phyloP scores from a whole-genome alignment of 2,888 invertebrate genomes.

The Capitulum mitella region DNA sequence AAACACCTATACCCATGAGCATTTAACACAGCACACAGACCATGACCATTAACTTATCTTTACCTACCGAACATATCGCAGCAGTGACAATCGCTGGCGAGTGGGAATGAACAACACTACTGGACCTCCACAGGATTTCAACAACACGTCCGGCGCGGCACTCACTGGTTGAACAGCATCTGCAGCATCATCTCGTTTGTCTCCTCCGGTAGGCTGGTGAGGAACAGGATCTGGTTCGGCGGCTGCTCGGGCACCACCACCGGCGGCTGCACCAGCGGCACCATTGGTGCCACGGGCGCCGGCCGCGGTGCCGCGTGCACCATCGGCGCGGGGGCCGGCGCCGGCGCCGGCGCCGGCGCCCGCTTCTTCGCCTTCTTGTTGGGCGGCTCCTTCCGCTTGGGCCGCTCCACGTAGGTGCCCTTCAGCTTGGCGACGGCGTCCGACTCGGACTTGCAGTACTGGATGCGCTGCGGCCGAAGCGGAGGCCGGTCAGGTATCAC shows the following conservation, averaged over 20 bases:
- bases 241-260: conserved; percentile 67
- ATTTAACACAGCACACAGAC: too few relatives aligned
- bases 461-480: conserved; percentile 67
- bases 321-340: conserved; percentile 57
- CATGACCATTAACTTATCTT: too few relatives aligned
- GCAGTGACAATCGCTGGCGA: too few relatives aligned
- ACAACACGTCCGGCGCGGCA: conserved; percentile 40
- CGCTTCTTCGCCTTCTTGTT: conserved; percentile 57
- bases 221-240: conserved; percentile 98
- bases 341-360: conserved; percentile 50
- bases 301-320: conserved; percentile 14
- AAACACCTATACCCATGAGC: too few relatives aligned
- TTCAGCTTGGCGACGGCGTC: conserved; percentile 95
- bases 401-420: conserved; percentile 91
- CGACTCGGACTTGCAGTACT: conserved; percentile 88
- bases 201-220: conserved; percentile 96
- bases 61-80: too few relatives aligned
- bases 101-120: too few relatives aligned
- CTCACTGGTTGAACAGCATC: conserved; percentile 93
- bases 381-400: conserved; percentile 66
- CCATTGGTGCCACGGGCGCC: neutral
- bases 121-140: too few relatives aligned
- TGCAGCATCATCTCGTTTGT: conserved; percentile 99
- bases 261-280: neutral
- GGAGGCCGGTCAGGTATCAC: too few relatives aligned